Percentiles rank a stretch among this genome's conserved stretches.
Evolutionary conservation across 2,113 vertebrate species (phyloP).

Genomic region (Beaufortia kweichowensis): DNA sequence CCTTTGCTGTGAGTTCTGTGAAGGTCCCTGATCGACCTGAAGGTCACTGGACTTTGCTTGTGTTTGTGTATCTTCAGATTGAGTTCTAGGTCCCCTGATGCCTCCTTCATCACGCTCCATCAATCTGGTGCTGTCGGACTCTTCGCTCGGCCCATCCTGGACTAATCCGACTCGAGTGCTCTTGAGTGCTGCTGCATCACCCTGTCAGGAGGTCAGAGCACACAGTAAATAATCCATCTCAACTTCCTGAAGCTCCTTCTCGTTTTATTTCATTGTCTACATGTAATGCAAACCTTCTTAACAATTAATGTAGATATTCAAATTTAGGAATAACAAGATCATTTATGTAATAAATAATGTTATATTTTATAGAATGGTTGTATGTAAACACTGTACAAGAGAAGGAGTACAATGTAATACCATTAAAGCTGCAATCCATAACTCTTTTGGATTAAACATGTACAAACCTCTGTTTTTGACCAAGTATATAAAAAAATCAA

Average conservation of each 20-base stretch:
- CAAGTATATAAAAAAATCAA: no score
- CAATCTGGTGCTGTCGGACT: background rate
- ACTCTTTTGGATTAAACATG: no score
- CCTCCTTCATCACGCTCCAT: background rate
- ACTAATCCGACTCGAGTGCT: background rate
- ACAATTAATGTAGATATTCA: background rate
- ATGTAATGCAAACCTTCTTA: background rate
- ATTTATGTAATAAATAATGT: no score
- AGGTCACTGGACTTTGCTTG: background rate
- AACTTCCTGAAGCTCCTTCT: background rate
- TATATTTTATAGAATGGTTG: no score
- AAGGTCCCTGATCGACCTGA: background rate
- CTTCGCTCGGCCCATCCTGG: conserved; percentile 3
- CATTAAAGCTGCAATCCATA: no score
- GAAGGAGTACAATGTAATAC: no score
- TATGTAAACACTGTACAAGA: no score
- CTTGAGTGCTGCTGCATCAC: background rate
- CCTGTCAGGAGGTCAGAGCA: background rate
- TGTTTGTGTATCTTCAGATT: background rate
- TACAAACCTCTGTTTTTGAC: no score
- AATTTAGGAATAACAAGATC: no score
- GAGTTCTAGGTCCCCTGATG: background rate
- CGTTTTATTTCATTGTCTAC: background rate
- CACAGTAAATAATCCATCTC: background rate
- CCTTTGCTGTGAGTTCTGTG: background rate